Base-by-base conservation (phyloP, 2,113 vertebrate genomes). In the Eurypyga helias region DNA sequence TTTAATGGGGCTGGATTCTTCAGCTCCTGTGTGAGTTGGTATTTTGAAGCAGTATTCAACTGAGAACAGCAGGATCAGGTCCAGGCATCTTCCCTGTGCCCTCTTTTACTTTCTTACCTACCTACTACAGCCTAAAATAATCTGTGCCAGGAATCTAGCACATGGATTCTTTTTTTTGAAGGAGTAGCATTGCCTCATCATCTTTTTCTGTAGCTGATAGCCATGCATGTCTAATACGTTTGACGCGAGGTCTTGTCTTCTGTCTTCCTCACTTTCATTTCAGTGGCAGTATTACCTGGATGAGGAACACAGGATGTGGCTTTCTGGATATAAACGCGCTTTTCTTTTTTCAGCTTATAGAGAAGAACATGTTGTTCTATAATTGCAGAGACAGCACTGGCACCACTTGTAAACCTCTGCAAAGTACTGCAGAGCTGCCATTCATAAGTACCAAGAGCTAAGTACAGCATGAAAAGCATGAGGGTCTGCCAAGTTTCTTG, bases 1-100 rank as follows among this genome's bases (percentile, higher is more conserved):
- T 98, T 95, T 97, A 96, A 90, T 83, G 80, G 92, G 89, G 31
- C 78, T 95, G 89, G 76, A 87, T 96, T 87, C 89, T 90, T 78
- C 87, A 58, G 38, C 87, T 98, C 82, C 77, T 4, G 3, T 65
- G 75, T 85, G 88, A 67, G 43, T 14, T 64, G 83, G 45, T 93
- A 87, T 93, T 96, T 79, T 93, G 72, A 96, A 96, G 69, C 33
- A 66, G 48, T n/a, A 33, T 66, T 80, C 43, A 49, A 20, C 33
- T n/a, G 61, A 82, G 57, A 71, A 58, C 29, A 43, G 25, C 75
- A 45, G 69, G 54, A 94, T 67, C 31, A 16, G 52, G 72, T 73
- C 88, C 83, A 71, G 79, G 4, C 66, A 28, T 55, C 73, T 96
- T 89, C 86, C 69, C n/a, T 46, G 83, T 71, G 55, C 60, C n/a